Evolutionary conservation across 2,797 vertebrate genomes (phyloP).

Genomic region (Emys orbicularis): DNA sequence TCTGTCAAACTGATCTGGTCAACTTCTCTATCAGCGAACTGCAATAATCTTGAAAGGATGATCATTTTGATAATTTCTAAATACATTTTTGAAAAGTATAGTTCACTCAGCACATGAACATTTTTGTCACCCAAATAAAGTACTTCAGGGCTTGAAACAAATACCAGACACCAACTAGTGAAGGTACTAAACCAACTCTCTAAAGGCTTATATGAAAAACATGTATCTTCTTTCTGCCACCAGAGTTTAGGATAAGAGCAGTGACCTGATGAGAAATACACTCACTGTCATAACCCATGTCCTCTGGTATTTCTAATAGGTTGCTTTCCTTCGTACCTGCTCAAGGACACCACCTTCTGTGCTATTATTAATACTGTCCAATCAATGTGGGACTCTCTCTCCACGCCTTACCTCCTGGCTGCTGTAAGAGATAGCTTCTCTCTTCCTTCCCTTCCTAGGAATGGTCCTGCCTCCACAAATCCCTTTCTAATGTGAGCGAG

Average conservation of each 20-base stretch:
- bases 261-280: slow-evolving; percentile 9
- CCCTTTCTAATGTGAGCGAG: neutral
- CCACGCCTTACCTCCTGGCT: slow-evolving; percentile 21
- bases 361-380: slow-evolving; percentile 33
- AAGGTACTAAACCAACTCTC: neutral
- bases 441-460: slow-evolving; percentile 35
- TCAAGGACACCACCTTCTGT: slow-evolving; percentile 14
- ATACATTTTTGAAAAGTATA: too few species aligned
- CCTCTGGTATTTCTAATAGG: too few species aligned
- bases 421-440: neutral
- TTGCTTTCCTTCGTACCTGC: too few species aligned
- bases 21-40: too few species aligned
- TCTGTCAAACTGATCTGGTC: too few species aligned
- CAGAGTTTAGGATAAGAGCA: slow-evolving; percentile 18
- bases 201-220: neutral
- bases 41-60: too few species aligned
- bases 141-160: neutral
- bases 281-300: slow-evolving; percentile 43
- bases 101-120: too few species aligned
- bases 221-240: neutral
- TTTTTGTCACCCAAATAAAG: too few species aligned
- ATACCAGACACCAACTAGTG: neutral
- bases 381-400: slow-evolving; percentile 24
- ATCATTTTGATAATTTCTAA: too few species aligned
- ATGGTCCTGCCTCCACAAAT: neutral